phyloP scores from a whole-genome alignment of 1,140 invertebrate species.

The Nasonia longicornis region DNA sequence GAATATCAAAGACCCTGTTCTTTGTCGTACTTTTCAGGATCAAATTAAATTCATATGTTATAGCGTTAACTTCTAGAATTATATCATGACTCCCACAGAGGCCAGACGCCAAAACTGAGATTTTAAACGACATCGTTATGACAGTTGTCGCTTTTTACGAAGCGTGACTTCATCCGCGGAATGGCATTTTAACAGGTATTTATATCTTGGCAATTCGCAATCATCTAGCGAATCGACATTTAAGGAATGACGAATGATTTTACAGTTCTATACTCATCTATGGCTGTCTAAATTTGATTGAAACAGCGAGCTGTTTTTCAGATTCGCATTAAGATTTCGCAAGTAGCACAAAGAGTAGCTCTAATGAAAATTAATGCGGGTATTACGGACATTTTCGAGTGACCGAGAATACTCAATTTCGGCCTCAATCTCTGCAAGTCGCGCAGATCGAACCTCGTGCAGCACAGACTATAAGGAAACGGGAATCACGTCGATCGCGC shows the following conservation, averaged over 20 bases:
- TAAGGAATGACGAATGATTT: not conserved
- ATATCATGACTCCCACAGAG: not conserved
- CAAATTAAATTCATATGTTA: not conserved
- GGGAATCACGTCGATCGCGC: not conserved
- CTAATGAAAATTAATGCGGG: not conserved
- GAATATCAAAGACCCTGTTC: not conserved
- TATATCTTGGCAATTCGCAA: slow-evolving; percentile 16
- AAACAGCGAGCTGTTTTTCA: not conserved
- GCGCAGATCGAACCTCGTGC: not conserved
- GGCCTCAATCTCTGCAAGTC: not conserved
- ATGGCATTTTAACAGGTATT: slow-evolving; percentile 17
- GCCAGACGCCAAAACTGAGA: not conserved
- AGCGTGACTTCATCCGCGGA: not conserved
- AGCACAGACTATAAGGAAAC: not conserved
- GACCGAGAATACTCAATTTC: not conserved
- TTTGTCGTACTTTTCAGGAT: not conserved
- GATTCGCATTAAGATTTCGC: slow-evolving; percentile 2
- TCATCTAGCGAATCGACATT: not conserved
- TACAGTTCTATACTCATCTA: not conserved
- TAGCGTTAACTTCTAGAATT: not conserved
- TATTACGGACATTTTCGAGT: too few species aligned
- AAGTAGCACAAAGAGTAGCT: not conserved
- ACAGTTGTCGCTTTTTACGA: not conserved
- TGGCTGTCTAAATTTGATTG: not conserved
- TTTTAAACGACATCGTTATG: not conserved